A percentile compares a stretch with the other conserved stretches of the same genome.
Conservation (phyloP, 2,888 invertebrate genomes). For the Vesta saturnalis region DNA sequence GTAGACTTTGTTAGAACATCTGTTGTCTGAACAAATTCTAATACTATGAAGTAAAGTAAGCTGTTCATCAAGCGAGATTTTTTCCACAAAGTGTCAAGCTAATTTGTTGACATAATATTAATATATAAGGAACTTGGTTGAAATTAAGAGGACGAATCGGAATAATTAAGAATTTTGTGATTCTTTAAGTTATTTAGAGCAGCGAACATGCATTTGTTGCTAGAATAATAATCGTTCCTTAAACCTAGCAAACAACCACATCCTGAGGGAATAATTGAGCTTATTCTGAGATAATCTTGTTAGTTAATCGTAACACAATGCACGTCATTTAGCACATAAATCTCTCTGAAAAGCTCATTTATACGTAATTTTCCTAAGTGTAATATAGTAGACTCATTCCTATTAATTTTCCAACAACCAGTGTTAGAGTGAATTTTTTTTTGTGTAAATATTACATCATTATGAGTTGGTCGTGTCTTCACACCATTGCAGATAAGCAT, state of each 20-base stretch:
- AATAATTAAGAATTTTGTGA: too few relatives aligned
- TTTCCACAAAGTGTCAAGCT: too few relatives aligned
- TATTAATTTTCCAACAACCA: too few relatives aligned
- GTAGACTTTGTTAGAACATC: conserved; percentile 24
- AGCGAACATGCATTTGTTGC: conserved; percentile 12
- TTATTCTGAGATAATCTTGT: conserved; percentile 18
- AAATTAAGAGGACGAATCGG: too few relatives aligned
- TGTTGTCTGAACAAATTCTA: conserved; percentile 32
- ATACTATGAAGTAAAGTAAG: conserved; percentile 12
- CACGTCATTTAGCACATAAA: conserved; percentile 22
- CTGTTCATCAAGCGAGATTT: conserved; percentile 11
- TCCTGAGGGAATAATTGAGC: conserved; percentile 18
- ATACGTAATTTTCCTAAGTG: conserved; percentile 14
- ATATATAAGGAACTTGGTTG: too few relatives aligned
- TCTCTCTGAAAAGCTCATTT: conserved; percentile 15
- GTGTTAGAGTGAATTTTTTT: too few relatives aligned
- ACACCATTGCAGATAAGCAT: too few relatives aligned
- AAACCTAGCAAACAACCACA: not conserved
- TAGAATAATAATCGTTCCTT: not conserved
- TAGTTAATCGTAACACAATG: conserved; percentile 24
- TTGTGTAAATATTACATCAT: too few relatives aligned
- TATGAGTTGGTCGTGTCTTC: too few relatives aligned
- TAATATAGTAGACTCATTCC: too few relatives aligned
- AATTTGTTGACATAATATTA: too few relatives aligned
- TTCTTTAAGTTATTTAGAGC: conserved; percentile 25